Evolutionary conservation across 2,888 invertebrate genomes (phyloP), one percentile per base, ranked within the genome.

Genomic region (Limulus polyphemus): DNA sequence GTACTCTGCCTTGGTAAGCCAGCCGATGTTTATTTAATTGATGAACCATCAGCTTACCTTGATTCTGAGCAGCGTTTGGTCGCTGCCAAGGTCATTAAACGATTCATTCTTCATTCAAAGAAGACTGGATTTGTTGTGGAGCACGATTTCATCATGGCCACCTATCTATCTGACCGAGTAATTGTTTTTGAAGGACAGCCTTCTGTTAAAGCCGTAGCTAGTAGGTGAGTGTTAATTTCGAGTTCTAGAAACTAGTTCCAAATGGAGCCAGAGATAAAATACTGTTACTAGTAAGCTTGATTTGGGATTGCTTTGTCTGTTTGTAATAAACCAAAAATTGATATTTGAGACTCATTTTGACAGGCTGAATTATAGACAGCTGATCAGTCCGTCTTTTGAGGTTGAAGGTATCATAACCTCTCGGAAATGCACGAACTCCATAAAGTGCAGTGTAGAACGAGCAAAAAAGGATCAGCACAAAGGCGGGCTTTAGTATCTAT

Each of bases 121-220:
- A 94, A 98, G 77, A 99, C 99, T 10, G 99, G 98, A 12, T 99
- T 99, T 77, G 89, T 99, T 14, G 99, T 99, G 1, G 99, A 99
- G 84, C 99, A 99, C 85, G 98, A 99, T 81, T 99, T 99, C 77
- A 99, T 99, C 70, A 99, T 99, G 99, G 98, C 98, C 14, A 99
- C 99, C 0, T 99, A 99, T 77, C 82, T 95, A 67, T 94, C 98
- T 0, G 99, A 99, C 77, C 84, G 98, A 55, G 99, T 99, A 4
- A 95, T 99, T 70, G 98, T 99, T 57, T 97, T 99, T 76, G 98
- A 98, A 74, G 99, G 99, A 57, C 79, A 80, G 55, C 98, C 99
- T 0, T 95, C 97, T 0, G 83, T 94, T 1, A 77, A 85, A 64
- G 92, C 98, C 1, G 83, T 83, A 0, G 99, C 99, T 1, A 90